Conservation (phyloP, 2,888 invertebrate species). For the Spicauda simplicius region DNA sequence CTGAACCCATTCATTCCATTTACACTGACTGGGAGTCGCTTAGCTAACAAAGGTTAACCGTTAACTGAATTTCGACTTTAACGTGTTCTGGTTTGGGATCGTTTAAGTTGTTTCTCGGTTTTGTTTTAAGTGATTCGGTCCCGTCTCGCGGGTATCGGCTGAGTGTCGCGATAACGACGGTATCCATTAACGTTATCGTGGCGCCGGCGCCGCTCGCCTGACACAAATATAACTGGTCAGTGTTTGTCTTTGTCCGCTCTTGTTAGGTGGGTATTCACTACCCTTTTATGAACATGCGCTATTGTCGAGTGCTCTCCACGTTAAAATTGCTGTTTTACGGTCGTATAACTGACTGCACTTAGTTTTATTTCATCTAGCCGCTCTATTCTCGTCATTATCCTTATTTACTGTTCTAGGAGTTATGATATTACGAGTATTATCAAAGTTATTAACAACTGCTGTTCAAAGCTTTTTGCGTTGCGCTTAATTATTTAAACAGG, state of each 20-base stretch:
- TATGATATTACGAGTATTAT: constrained; percentile 33
- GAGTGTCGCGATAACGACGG: constrained; percentile 69
- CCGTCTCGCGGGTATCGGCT: constrained; percentile 56
- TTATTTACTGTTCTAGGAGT: constrained; percentile 8
- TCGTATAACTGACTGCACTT: constrained; percentile 25
- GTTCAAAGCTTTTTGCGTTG: not conserved
- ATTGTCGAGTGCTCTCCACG: constrained; percentile 36
- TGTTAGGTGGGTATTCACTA: constrained; percentile 50
- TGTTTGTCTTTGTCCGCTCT: constrained; percentile 61
- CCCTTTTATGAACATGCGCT: constrained; percentile 42
- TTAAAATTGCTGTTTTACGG: constrained; percentile 16
- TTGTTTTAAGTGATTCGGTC: constrained; percentile 49
- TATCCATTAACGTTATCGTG: constrained; percentile 80
- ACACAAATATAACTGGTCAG: constrained; percentile 63
- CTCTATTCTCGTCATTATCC: constrained; percentile 16
- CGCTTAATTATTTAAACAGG: not conserved
- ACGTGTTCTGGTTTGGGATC: constrained; percentile 37
- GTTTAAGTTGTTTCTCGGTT: constrained; percentile 43
- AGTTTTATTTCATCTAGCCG: constrained; percentile 21
- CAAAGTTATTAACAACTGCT: constrained; percentile 23
- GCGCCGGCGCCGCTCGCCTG: constrained; percentile 74
- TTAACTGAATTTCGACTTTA: constrained; percentile 56
- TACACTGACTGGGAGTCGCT: constrained; percentile 46
- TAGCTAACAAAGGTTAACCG: constrained; percentile 38
- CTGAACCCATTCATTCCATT: constrained; percentile 77